Evolutionary conservation across 2,888 invertebrate species (phyloP).

Genomic region (Cataglyphis albicans): DNA sequence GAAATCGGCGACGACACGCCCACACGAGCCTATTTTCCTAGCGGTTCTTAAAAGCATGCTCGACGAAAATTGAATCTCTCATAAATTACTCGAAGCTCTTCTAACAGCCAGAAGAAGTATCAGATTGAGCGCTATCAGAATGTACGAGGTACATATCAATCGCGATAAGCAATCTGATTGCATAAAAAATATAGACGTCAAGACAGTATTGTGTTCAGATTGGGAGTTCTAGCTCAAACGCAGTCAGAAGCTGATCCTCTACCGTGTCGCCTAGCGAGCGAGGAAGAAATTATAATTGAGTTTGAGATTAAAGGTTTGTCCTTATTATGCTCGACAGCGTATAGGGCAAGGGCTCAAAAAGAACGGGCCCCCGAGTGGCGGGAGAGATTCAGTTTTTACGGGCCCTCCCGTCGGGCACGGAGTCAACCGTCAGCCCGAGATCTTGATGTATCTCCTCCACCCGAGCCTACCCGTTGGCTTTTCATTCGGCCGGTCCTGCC

Average conservation of each 20-base stretch:
- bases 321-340: slow-evolving; percentile 79
- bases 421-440: slow-evolving; percentile 83
- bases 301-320: slow-evolving; percentile 83
- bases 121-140: slow-evolving; percentile 23
- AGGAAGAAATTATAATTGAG: slow-evolving; percentile 83
- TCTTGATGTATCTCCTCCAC: slow-evolving; percentile 84
- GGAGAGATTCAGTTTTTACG: slow-evolving; percentile 84
- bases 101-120: neutral
- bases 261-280: slow-evolving; percentile 66
- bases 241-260: slow-evolving; percentile 34
- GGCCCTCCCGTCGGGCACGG: slow-evolving; percentile 72
- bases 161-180: slow-evolving; percentile 32
- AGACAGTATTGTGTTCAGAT: slow-evolving; percentile 77
- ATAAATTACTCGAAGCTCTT: slow-evolving; percentile 7
- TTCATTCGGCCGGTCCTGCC: slow-evolving; percentile 77
- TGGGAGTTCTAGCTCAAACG: slow-evolving; percentile 53
- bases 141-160: slow-evolving; percentile 32
- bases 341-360: slow-evolving; percentile 74
- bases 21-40: slow-evolving; percentile 40
- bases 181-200: slow-evolving; percentile 29
- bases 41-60: slow-evolving; percentile 2
- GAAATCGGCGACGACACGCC: slow-evolving; percentile 59
- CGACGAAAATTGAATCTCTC: neutral
- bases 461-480: slow-evolving; percentile 75
- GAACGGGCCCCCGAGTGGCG: slow-evolving; percentile 62